phyloP scores from a whole-genome alignment of 2,797 vertebrate species.

The Labeo calbasu region DNA sequence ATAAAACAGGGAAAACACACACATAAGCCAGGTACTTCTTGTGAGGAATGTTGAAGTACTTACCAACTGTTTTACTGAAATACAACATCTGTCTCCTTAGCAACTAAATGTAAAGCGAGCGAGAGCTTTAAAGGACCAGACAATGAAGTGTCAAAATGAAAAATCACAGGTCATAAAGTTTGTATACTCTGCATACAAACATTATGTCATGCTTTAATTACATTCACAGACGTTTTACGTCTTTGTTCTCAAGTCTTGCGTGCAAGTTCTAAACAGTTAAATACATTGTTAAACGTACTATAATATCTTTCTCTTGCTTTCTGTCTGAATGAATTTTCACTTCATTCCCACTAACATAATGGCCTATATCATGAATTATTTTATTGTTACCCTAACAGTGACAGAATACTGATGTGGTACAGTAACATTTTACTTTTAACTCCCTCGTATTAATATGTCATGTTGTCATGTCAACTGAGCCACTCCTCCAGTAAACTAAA shows the following conservation, averaged over 20 bases:
- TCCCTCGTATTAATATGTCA: not conserved
- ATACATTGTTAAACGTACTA: not conserved
- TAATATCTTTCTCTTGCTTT: not conserved
- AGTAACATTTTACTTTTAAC: slow-evolving; percentile 18
- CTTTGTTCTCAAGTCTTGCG: not conserved
- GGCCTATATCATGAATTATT: not conserved
- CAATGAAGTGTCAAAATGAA: slow-evolving; percentile 42
- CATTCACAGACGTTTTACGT: slow-evolving; percentile 7
- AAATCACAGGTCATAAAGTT: slow-evolving; percentile 23
- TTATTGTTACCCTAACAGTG: not conserved
- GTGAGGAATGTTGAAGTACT: not conserved
- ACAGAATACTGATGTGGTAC: not conserved
- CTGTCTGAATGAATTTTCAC: not conserved
- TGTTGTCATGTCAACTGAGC: slow-evolving; percentile 19
- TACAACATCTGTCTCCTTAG: slow-evolving; percentile 17
- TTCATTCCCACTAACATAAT: slow-evolving; percentile 1
- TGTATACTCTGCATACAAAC: slow-evolving; percentile 17
- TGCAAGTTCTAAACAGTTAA: slow-evolving; percentile 17
- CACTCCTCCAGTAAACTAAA: slow-evolving; percentile 36
- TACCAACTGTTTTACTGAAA: slow-evolving; percentile 18
- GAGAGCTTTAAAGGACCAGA: slow-evolving; percentile 1
- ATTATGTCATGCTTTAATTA: slow-evolving; percentile 50
- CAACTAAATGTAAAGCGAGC: not conserved
- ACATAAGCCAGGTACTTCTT: not conserved
- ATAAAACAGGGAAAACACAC: not conserved